phyloP scores from a whole-genome alignment of 1,140 invertebrate species.

The Drosophila saltans region DNA sequence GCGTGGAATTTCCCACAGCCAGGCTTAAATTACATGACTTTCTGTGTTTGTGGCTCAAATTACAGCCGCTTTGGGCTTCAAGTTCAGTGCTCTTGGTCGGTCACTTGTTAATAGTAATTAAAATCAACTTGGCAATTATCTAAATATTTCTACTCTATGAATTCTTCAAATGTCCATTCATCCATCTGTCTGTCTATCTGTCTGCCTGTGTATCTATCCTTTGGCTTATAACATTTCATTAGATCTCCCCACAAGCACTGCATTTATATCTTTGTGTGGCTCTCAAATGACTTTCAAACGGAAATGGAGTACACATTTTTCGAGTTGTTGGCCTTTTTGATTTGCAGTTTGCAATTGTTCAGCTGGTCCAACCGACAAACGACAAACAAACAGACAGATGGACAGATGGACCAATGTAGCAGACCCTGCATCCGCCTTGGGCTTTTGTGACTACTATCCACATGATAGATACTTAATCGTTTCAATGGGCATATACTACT shows the following conservation, averaged over 20 bases:
- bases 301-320: constrained; percentile 44
- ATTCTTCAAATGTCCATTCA: background rate
- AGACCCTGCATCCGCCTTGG: constrained; percentile 38
- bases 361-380: constrained; percentile 15
- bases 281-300: constrained; percentile 45
- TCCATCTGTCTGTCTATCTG: too few relatives aligned
- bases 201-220: background rate
- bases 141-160: constrained; percentile 28
- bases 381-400: background rate
- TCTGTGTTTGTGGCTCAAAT: constrained; percentile 54
- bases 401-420: background rate
- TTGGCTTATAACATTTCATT: constrained; percentile 44
- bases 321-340: constrained; percentile 40
- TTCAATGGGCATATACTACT: constrained; percentile 17
- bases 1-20: constrained; percentile 66
- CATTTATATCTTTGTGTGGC: constrained; percentile 8
- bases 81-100: constrained; percentile 61
- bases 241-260: constrained; percentile 36
- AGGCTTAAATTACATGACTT: constrained; percentile 54
- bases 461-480: constrained; percentile 43
- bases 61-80: constrained; percentile 44
- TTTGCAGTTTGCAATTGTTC: constrained; percentile 58
- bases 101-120: constrained; percentile 51
- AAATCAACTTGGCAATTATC: constrained; percentile 51
- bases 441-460: constrained; percentile 25